Conservation (phyloP, 2,888 invertebrate species). For the Eupithecia dodoneata region DNA sequence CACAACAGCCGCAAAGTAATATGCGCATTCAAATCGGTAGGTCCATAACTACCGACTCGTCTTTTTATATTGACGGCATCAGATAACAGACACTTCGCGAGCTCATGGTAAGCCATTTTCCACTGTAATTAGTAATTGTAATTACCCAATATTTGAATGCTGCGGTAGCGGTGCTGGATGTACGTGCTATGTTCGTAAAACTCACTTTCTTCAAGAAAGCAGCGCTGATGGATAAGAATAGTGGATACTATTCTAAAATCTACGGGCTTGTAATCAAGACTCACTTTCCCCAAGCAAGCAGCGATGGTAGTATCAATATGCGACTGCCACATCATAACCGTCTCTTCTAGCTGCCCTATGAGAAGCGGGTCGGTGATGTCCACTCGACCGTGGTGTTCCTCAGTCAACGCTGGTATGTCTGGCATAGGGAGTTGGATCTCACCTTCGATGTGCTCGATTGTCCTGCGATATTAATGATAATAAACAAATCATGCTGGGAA, state of each 20-base stretch:
- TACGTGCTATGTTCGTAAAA: background rate
- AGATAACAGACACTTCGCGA: no score
- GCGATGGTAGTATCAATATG: conserved; percentile 85
- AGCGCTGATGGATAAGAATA: conserved; percentile 70
- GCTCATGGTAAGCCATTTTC: no score
- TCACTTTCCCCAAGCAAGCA: conserved; percentile 80
- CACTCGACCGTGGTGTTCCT: conserved; percentile 64
- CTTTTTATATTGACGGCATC: no score
- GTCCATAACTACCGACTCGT: no score
- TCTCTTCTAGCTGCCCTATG: conserved; percentile 84
- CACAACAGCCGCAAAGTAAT: no score
- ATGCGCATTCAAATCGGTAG: no score
- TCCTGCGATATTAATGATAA: conserved; percentile 73
- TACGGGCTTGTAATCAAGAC: background rate
- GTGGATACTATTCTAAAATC: conserved; percentile 46
- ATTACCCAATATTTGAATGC: no score
- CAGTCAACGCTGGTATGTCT: conserved; percentile 79
- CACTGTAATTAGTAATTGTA: no score
- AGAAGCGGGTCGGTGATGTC: conserved; percentile 77
- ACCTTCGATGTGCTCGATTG: conserved; percentile 90
- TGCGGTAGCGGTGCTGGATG: no score
- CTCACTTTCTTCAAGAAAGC: conserved; percentile 80
- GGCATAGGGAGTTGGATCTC: conserved; percentile 88
- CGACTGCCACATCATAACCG: conserved; percentile 86
- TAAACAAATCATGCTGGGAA: background rate